Base-by-base conservation (phyloP, 2,888 invertebrate species). In the Glaucopsyche alexis region DNA sequence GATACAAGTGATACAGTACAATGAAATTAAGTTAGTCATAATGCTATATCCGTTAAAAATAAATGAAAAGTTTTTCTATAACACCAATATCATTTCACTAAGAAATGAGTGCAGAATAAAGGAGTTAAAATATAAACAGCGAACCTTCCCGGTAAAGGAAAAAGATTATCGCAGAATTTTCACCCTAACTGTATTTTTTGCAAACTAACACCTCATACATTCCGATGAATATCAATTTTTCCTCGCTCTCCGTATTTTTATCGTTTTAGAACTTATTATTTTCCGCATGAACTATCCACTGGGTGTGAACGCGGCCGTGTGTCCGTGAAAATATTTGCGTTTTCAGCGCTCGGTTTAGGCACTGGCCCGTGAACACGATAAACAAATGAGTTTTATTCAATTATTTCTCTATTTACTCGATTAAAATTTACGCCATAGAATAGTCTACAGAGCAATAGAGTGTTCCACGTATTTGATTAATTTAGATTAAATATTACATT, bases 231-330 rank as follows among this genome's bases (percentile, higher is more conserved):
- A 60, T 60, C 60, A 60, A 60, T 60, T 60, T 60, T 60, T 29
- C 60, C 60, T 0, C 55, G 60, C 60, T 60, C 55, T 60, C 60
- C 60, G 60, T 38, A 29, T 60, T 60, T 60, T 60, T 38, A 60
- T 60, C 60, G 60, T 60, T 60, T 66, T 42, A 66, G 42, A 66
- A 66, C 66, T 42, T 66, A 66, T 42, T 66, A 66, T 66, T 66
- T 66, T 66, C 66, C 66, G 42, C 66, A 42, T 42, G 66, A 66
- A 66, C 66, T 66, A 66, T 42, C 42, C 66, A 13, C 40, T 66
- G 66, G 40, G 66, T 66, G 42, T 66, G 42, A 66, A 42, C 66
- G 16, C n/a, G 6, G n/a, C 16, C 16, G 14, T 42, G 42, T 66
- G 60, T 60, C 60, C 60, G 38, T 60, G 29, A 14, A 60, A 60